Evolutionary conservation across 2,888 invertebrate genomes (phyloP).

Genomic region (Drosophila emarginata): DNA sequence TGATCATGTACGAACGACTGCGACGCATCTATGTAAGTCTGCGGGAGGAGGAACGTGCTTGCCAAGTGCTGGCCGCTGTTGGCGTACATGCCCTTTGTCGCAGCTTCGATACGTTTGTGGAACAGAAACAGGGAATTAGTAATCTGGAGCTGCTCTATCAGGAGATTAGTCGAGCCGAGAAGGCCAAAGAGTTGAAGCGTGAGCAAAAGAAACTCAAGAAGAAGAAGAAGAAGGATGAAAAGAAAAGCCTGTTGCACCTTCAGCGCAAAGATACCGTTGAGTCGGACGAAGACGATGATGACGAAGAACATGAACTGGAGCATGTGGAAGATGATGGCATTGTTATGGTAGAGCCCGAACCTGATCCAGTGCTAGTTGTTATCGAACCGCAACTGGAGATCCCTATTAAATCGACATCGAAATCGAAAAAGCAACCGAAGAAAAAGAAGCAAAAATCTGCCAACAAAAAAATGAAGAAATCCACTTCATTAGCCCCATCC

Average conservation of each 20-base stretch:
- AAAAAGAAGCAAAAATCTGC: conserved; percentile 71
- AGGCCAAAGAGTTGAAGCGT: conserved; percentile 91
- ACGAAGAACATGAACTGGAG: conserved; percentile 72
- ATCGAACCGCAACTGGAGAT: not conserved
- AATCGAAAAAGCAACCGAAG: conserved; percentile 72
- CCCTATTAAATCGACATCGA: conserved; percentile 58
- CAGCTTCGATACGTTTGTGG: conserved; percentile 95
- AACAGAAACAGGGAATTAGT: conserved; percentile 93
- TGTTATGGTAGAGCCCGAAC: conserved; percentile 50
- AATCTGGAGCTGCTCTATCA: conserved; percentile 94
- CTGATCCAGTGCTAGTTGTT: conserved; percentile 24
- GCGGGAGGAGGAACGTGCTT: conserved; percentile 96
- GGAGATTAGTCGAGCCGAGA: conserved; percentile 93
- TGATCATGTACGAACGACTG: conserved; percentile 95
- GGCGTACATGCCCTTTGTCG: conserved; percentile 93
- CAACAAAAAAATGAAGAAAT: conserved; percentile 49
- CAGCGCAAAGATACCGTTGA: conserved; percentile 55
- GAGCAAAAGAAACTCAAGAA: conserved; percentile 93
- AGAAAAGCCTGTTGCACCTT: conserved; percentile 81
- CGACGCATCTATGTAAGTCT: conserved; percentile 93
- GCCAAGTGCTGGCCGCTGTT: conserved; percentile 94
- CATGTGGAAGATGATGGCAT: conserved; percentile 60
- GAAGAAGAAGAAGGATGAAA: conserved; percentile 88
- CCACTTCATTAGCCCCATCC: conserved; percentile 3
- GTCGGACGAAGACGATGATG: conserved; percentile 62